phyloP scores from a whole-genome alignment of 2,888 invertebrate species.

The Yponomeuta plumbellus region DNA sequence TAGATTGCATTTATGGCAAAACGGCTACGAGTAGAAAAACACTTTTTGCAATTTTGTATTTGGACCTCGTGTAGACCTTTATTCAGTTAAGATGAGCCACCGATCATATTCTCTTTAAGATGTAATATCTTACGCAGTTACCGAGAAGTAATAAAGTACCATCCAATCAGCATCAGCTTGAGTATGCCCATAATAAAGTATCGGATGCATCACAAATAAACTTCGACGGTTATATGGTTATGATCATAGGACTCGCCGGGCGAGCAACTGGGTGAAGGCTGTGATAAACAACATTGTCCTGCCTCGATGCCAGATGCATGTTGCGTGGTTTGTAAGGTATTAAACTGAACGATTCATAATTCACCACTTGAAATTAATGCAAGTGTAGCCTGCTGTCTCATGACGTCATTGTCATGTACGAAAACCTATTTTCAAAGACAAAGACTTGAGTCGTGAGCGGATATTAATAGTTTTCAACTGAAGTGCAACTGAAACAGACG shows the following conservation, averaged over 20 bases:
- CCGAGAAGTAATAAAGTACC: not conserved
- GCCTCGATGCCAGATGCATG: not conserved
- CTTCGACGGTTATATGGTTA: constrained; percentile 18
- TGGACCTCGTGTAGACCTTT: no score
- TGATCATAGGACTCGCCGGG: constrained; percentile 26
- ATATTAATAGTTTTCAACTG: not conserved
- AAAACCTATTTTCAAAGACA: not conserved
- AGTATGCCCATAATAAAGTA: not conserved
- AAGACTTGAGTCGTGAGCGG: not conserved
- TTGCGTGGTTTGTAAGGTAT: not conserved
- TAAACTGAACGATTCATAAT: constrained; percentile 18
- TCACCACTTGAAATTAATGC: not conserved
- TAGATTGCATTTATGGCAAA: no score
- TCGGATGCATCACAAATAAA: constrained; percentile 11
- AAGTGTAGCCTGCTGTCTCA: not conserved
- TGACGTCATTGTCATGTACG: not conserved
- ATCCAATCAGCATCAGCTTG: not conserved
- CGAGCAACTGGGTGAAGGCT: constrained; percentile 31
- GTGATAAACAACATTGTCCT: constrained; percentile 17
- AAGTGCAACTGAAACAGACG: constrained; percentile 22
- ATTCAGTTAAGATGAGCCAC: no score
- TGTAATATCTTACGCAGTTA: not conserved
- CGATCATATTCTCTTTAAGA: not conserved
- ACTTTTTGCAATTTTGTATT: no score
- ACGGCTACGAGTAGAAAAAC: no score